Evolutionary conservation across 2,113 vertebrate genomes (phyloP).

Genomic region (Istiophorus platypterus): DNA sequence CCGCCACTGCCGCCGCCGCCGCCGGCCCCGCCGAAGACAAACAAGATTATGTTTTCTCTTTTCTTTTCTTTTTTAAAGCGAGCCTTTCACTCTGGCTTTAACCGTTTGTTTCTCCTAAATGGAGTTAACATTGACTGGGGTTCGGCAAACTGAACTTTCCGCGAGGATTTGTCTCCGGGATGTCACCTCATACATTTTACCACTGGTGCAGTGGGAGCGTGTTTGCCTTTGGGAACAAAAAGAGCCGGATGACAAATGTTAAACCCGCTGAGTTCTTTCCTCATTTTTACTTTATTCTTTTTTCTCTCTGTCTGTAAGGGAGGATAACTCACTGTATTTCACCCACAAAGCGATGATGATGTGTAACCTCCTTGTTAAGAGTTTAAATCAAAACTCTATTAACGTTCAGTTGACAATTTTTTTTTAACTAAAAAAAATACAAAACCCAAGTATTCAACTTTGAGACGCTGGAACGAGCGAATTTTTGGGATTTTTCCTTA

Average conservation of each 20-base stretch:
- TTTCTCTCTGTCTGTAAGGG: background rate
- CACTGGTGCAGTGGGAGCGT: background rate
- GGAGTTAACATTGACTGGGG: constrained; percentile 8
- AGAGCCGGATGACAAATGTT: background rate
- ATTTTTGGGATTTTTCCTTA: too few relatives aligned
- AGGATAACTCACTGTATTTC: background rate
- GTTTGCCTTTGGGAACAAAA: constrained; percentile 16
- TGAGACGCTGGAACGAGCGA: too few relatives aligned
- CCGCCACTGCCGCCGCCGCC: background rate
- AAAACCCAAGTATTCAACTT: too few relatives aligned
- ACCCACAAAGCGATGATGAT: too few relatives aligned
- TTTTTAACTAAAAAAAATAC: too few relatives aligned
- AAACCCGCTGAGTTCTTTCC: background rate
- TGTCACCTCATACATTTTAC: background rate
- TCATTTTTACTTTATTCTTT: background rate
- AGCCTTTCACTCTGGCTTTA: background rate
- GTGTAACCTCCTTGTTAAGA: too few relatives aligned
- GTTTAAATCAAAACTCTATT: too few relatives aligned
- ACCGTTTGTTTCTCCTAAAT: constrained; percentile 12
- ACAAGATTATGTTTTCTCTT: constrained; percentile 11
- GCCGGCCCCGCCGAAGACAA: background rate
- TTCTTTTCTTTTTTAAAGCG: too few relatives aligned
- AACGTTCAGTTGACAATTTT: too few relatives aligned
- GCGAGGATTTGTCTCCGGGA: constrained; percentile 14
- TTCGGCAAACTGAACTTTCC: constrained; percentile 8